These are phyloP conservation scores for Pithys albifrons DNA, from an alignment of 2,113 vertebrate species.

Conservation along the genomic window DNA sequence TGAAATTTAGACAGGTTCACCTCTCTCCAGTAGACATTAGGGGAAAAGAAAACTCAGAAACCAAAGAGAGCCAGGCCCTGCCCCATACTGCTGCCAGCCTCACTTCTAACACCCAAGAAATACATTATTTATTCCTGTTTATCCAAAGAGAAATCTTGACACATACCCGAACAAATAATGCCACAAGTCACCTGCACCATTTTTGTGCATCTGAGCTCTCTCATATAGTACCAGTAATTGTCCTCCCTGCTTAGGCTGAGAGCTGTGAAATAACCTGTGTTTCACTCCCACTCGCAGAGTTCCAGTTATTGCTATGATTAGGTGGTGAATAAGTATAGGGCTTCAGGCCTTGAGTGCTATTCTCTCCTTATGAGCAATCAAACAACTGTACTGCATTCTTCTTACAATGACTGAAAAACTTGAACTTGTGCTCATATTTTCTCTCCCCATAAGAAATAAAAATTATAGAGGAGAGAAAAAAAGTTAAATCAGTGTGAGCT, in stretches of 20 bases:
- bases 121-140: neutral
- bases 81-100: neutral
- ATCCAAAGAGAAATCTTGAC: neutral
- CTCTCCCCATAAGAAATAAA: neutral
- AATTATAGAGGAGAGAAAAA: neutral
- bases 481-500: neutral
- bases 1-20: neutral
- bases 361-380: conserved; percentile 18
- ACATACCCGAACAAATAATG: neutral
- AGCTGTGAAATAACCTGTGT: neutral
- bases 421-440: neutral
- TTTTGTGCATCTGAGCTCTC: neutral
- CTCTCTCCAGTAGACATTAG: neutral
- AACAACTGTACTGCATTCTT: neutral
- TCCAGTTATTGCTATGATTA: conserved; percentile 3
- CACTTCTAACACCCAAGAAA: neutral
- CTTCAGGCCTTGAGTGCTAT: neutral
- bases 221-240: neutral
- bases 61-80: neutral
- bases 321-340: neutral
- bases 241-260: neutral
- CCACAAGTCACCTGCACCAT: neutral
- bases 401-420: neutral
- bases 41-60: neutral
- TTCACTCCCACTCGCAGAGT: conserved; percentile 9